Evolutionary conservation across 1,140 invertebrate species (phyloP), one percentile per base, ranked within the genome.

Genomic region (Drosophila saltans): DNA sequence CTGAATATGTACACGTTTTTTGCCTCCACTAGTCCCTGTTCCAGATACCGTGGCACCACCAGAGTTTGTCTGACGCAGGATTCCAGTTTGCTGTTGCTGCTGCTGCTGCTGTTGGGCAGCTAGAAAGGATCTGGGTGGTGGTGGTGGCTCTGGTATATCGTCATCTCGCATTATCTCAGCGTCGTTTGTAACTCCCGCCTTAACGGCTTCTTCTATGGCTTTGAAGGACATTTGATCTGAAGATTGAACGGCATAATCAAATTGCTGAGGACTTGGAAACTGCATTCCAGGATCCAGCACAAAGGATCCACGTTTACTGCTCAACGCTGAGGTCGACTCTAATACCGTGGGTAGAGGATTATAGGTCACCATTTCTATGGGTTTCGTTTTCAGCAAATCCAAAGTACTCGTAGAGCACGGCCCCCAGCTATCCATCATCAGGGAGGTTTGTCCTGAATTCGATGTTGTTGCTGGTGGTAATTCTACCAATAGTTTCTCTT

Each of bases 1-100:
- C 92, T 97, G 96, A 92, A 97, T 97, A 93, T 97, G 96, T 72
- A 97, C 96, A 80, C 96, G 94, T 93, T 97, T 97, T 92, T 97
- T 97, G 92, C 96, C 95, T 21, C 74, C 95, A 0, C 94, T 94
- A 2, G 94, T 94, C 2, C 91, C 91, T 16, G 92, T 84, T 52
- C 74, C 60, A 59, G 95, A 95, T 43, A 95, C 94, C 0, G 91
- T 91, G 8, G 91, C 92, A 16, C 91, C 90, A 24, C 59, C 59
- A 2, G 75, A 59, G 1, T 94, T 94, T 1, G 94, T 93, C 72
- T 95, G 94, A 30, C 95, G 86, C 4, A 96, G 90, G 24, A 96
- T 96, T 0, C 95, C 95, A 4, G 67, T 63, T 55, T 76, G 2
- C 60, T 75, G 2, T 93, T 93, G 75, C 16, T 90, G 82, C 55